Percentiles rank a stretch among this genome's conserved stretches.
Conservation (phyloP, 1,140 invertebrate genomes). For the Phenacoccus solenopsis region DNA sequence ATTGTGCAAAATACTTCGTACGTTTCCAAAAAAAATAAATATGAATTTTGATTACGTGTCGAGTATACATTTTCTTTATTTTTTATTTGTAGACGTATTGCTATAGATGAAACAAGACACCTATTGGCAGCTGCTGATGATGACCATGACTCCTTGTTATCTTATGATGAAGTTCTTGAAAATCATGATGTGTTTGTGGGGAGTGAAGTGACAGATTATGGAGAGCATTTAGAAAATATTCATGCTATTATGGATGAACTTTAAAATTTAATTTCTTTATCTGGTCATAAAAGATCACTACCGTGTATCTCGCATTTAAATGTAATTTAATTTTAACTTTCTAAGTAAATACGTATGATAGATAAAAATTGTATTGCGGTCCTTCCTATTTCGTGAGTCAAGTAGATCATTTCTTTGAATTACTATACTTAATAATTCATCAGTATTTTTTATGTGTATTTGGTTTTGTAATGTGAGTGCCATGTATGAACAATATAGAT, state of each 20-base stretch:
- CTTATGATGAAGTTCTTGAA: constrained; percentile 72
- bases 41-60: not conserved
- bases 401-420: too few relatives aligned
- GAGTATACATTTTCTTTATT: too few relatives aligned
- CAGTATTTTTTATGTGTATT: too few relatives aligned
- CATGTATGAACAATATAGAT: too few relatives aligned
- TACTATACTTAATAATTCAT: too few relatives aligned
- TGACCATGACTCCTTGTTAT: constrained; percentile 69
- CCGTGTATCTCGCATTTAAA: not conserved
- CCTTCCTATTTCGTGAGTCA: too few relatives aligned
- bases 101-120: constrained; percentile 81
- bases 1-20: constrained; percentile 83
- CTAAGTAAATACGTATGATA: too few relatives aligned
- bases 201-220: constrained; percentile 92
- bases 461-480: too few relatives aligned
- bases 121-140: constrained; percentile 79
- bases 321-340: too few relatives aligned
- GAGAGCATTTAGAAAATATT: constrained; percentile 70
- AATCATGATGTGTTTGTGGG: constrained; percentile 90
- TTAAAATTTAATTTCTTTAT: constrained; percentile 33
- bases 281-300: constrained; percentile 1
- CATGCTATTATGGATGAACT: constrained; percentile 72
- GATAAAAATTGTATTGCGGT: too few relatives aligned
- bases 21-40: constrained; percentile 32
- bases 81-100: constrained; percentile 54